Evolutionary conservation across 2,797 vertebrate genomes (phyloP).

Genomic region (Hydrophis major): DNA sequence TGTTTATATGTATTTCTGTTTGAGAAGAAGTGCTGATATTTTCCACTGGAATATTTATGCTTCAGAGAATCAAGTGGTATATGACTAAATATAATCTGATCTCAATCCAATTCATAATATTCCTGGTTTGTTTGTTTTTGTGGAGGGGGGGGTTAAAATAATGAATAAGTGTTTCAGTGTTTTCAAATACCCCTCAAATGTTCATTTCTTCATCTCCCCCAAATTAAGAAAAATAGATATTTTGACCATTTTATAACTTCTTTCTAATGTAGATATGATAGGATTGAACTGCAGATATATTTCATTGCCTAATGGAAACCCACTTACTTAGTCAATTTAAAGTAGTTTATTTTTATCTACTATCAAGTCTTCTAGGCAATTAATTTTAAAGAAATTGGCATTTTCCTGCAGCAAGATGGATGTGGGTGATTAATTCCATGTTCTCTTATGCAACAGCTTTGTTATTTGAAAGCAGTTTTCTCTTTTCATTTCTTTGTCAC

Average conservation of each 20-base stretch:
- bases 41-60: not conserved
- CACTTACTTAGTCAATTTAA: accelerated
- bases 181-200: not conserved
- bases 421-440: conserved; percentile 31
- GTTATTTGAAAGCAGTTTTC: conserved; percentile 24
- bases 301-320: not conserved
- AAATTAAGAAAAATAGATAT: not conserved
- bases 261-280: not conserved
- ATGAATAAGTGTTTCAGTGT: not conserved
- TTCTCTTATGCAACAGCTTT: conserved; percentile 10
- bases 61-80: not conserved
- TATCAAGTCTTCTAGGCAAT: conserved; percentile 24
- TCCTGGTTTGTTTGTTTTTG: not conserved
- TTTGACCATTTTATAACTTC: not conserved
- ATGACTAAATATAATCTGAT: not conserved
- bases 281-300: not conserved
- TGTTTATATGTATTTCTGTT: not conserved
- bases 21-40: not conserved
- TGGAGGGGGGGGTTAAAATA: not conserved
- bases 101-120: not conserved
- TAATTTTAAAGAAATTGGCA: conserved; percentile 37
- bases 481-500: not conserved
- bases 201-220: not conserved
- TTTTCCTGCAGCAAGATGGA: conserved; percentile 18
- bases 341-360: not conserved